Evolutionary conservation across 1,140 invertebrate species (phyloP).

Genomic region (Trialeurodes vaporariorum): DNA sequence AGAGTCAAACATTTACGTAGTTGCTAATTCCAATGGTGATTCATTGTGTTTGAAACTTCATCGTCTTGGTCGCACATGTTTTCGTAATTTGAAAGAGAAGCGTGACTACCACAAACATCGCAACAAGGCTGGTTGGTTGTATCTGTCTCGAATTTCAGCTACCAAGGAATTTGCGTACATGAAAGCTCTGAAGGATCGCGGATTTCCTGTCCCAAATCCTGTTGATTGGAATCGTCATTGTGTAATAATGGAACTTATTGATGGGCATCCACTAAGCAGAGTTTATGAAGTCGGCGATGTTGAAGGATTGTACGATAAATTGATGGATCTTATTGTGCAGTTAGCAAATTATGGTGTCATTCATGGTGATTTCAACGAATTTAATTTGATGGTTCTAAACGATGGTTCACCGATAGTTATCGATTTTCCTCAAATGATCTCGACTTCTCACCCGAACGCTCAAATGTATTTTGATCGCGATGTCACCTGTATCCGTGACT

Average conservation of each 20-base stretch:
- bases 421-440: conserved; percentile 99
- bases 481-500: conserved; percentile 82
- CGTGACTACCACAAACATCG: conserved; percentile 92
- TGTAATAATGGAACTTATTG: conserved; percentile 89
- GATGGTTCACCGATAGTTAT: conserved; percentile 78
- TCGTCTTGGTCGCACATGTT: conserved; percentile 86
- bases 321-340: conserved; percentile 88
- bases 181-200: conserved; percentile 80
- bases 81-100: conserved; percentile 93
- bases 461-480: conserved; percentile 92
- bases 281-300: conserved; percentile 66
- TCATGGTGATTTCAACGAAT: conserved; percentile 99
- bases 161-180: conserved; percentile 98
- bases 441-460: conserved; percentile 83
- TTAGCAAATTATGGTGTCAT: conserved; percentile 92
- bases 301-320: conserved; percentile 75
- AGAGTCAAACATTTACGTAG: conserved; percentile 89
- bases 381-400: conserved; percentile 86
- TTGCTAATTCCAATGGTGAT: conserved; percentile 61
- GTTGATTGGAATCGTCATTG: conserved; percentile 94
- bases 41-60: conserved; percentile 84
- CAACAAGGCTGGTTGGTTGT: conserved; percentile 86
- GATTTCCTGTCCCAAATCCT: conserved; percentile 90
- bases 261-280: conserved; percentile 67
- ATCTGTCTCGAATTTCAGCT: conserved; percentile 92